Percentiles rank a stretch among this genome's conserved stretches.
Conservation (phyloP, 2,797 vertebrate genomes). For the Miichthys miiuy region DNA sequence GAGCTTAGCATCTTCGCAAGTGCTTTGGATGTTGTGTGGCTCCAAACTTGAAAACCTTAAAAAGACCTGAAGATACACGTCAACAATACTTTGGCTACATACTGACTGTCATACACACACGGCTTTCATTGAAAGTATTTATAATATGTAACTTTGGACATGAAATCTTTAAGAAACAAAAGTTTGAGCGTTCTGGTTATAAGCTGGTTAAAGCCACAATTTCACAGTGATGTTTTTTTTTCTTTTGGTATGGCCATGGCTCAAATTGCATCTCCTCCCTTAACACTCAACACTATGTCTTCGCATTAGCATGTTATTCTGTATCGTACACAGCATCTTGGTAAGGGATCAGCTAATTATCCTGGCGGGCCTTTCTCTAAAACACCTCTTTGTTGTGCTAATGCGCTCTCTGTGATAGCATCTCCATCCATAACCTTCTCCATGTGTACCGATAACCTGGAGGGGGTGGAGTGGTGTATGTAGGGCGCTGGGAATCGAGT, state of each 20-base stretch:
- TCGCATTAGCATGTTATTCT: conserved; percentile 60
- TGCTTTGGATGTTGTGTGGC: too few species aligned
- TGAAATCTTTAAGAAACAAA: conserved; percentile 3
- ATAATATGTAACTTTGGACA: not conserved
- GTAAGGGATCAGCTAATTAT: conserved; percentile 62
- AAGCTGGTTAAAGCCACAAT: conserved; percentile 43
- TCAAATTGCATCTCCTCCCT: conserved; percentile 56
- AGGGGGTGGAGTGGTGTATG: conserved; percentile 57
- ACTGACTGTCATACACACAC: not conserved
- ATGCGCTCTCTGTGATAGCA: conserved; percentile 70
- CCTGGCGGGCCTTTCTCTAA: conserved; percentile 56
- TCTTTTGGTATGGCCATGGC: not conserved
- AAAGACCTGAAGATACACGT: too few species aligned
- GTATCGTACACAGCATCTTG: conserved; percentile 68
- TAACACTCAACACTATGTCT: conserved; percentile 15
- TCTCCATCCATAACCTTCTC: conserved; percentile 77
- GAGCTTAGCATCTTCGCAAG: too few species aligned
- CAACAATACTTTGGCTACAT: not conserved
- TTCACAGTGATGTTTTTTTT: conserved; percentile 34
- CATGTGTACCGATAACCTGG: conserved; percentile 68
- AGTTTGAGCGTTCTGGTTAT: conserved; percentile 19
- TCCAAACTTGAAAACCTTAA: too few species aligned
- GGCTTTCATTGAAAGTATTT: not conserved
- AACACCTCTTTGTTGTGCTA: conserved; percentile 79
- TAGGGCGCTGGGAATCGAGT: conserved; percentile 46